Evolutionary conservation across 2,888 invertebrate genomes (phyloP), one percentile per base, ranked within the genome.

Genomic region (Dryococelus australis): DNA sequence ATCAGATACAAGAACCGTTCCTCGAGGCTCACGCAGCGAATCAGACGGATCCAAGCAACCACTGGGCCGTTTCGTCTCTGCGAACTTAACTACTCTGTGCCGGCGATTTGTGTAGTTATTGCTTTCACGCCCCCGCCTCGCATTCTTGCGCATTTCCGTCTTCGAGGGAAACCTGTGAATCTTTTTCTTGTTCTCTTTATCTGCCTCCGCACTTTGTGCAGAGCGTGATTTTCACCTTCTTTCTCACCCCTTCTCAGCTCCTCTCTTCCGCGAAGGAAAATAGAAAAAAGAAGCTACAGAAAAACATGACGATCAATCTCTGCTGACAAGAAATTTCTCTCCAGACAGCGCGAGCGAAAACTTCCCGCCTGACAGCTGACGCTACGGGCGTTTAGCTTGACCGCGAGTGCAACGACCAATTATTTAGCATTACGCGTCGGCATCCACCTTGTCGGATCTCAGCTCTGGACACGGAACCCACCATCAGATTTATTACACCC

Each of bases 311-410:
- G 65, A 65, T 65, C 65, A 20, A 65, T 65, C 65, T 65, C 65
- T 8, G 65, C 65, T 65, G 65, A 65, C 65, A 65, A 65, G 65
- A 9, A 65, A n/a, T 20, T 65, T 65, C 65, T 65, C 8, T n/a
- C 65, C 65, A 20, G 51, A 4, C 51, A 13, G 47, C 24, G 6
- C 65, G 65, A 20, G n/a, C 13, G 13, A n/a, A 20, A 65, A 16
- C 65, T 65, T 20, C 65, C 65, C 65, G 65, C 65, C 65, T 65
- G 65, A 65, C 65, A 65, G 65, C 65, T 65, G 65, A 65, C 65
- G 65, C 65, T 8, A 20, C n/a, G 65, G 65, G 0, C 16, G 65
- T n/a, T 65, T 24, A 65, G 20, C 16, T n/a, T 24, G 10, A 6
- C 65, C 65, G 51, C 20, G n/a, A n/a, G n/a, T 24, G 65, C 65